Conservation (phyloP, 2,888 invertebrate genomes). For the Drosophila neotestacea region DNA sequence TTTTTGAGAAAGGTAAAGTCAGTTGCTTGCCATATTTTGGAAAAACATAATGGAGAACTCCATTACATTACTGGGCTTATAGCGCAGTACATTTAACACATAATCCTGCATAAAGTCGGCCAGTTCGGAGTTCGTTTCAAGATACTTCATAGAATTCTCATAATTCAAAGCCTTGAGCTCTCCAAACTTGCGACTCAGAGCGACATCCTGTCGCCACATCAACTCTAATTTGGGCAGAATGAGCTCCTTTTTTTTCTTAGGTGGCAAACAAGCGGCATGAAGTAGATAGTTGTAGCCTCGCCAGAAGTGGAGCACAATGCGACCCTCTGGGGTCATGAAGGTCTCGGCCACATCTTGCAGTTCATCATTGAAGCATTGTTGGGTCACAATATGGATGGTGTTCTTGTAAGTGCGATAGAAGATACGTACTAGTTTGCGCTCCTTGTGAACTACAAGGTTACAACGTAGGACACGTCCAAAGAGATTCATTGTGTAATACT, state of each 20-base stretch:
- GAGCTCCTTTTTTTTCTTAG: slow-evolving; percentile 47
- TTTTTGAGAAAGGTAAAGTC: not conserved
- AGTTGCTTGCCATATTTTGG: slow-evolving; percentile 63
- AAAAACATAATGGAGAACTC: slow-evolving; percentile 80
- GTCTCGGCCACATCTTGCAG: slow-evolving; percentile 80
- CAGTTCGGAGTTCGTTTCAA: slow-evolving; percentile 72
- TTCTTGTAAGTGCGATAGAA: slow-evolving; percentile 78
- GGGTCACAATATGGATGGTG: slow-evolving; percentile 67
- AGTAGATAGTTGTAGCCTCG: slow-evolving; percentile 77
- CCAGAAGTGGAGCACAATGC: slow-evolving; percentile 81
- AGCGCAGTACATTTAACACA: slow-evolving; percentile 75
- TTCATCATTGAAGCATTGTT: slow-evolving; percentile 79
- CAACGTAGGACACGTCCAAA: slow-evolving; percentile 77
- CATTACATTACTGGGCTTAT: slow-evolving; percentile 78
- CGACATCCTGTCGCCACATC: slow-evolving; percentile 74
- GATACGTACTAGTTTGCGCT: slow-evolving; percentile 73
- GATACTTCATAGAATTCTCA: slow-evolving; percentile 70
- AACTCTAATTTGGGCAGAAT: slow-evolving; percentile 75
- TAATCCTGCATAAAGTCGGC: slow-evolving; percentile 81
- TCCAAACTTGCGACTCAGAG: slow-evolving; percentile 58
- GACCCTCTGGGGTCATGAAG: slow-evolving; percentile 70
- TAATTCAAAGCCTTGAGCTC: slow-evolving; percentile 70
- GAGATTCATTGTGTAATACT: slow-evolving; percentile 80
- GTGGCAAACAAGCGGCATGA: slow-evolving; percentile 72
- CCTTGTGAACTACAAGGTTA: slow-evolving; percentile 61